These are phyloP conservation scores for Clarias magur DNA, from an alignment of 2,113 vertebrate genomes.

Conservation along the genomic window DNA sequence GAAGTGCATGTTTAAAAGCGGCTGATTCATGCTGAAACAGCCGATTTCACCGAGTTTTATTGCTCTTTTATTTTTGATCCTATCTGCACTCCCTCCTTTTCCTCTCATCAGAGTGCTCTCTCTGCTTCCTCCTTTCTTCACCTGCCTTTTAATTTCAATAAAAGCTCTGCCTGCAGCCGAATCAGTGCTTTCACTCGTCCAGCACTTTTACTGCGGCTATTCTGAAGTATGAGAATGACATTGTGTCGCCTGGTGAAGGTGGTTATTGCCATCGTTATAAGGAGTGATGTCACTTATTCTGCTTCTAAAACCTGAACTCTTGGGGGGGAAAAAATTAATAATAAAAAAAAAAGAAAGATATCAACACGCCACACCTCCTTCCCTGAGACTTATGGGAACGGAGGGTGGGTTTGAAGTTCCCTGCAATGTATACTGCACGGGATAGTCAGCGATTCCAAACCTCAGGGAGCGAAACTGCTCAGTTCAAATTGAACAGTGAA, in stretches of 20 bases:
- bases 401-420: no score
- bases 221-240: neutral
- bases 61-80: neutral
- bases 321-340: neutral
- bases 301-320: neutral
- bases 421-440: no score
- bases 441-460: no score
- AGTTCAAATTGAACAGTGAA: no score
- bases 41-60: neutral
- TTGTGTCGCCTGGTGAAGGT: neutral
- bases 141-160: slow-evolving; percentile 36
- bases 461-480: no score
- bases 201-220: neutral
- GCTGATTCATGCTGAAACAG: neutral
- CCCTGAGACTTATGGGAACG: no score
- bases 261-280: neutral
- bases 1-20: neutral
- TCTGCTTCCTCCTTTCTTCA: slow-evolving; percentile 23
- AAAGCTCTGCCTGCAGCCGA: slow-evolving; percentile 30
- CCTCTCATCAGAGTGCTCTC: neutral
- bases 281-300: neutral
- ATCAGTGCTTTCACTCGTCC: neutral
- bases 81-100: neutral
- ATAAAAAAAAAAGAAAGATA: neutral
- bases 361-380: neutral